Evolutionary conservation across 2,797 vertebrate genomes (phyloP), one percentile per base, ranked within the genome.

Genomic region (Serranus cabrilla): DNA sequence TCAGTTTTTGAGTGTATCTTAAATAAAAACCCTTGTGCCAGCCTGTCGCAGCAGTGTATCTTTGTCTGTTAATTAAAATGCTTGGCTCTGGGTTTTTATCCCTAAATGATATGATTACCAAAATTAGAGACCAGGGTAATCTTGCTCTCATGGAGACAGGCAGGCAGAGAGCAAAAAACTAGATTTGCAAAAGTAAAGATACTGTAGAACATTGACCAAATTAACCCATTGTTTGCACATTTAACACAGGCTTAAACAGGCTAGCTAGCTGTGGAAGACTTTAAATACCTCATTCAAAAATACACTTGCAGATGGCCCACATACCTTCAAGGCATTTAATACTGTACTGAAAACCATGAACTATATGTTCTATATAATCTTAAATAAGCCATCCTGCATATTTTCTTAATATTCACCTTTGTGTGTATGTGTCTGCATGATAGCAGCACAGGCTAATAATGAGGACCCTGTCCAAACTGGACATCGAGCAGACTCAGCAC

Each of bases 11-110:
- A 46, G 37, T 60, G 49, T 47, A 46, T 57, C n/a, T 57, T 40
- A n/a, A 55, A 20, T 40, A 37, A 74, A 70, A 75, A 57, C 0
- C 17, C 49, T 51, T 46, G 74, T 71, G 34, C 51, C 1, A 51
- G 71, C 60, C 74, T 61, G 84, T 82, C 51, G 74, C 37, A 78
- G 71, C 55, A 54, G 40, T 80, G 61, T 50, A 58, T 81, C 72
- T 78, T 69, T 84, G 64, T 83, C 63, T 69, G 71, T 81, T 84
- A 82, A 92, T 89, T 84, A 86, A 85, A 85, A 85, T 55, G 45
- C 47, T 63, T 71, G 56, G 39, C 82, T 74, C 39, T 31, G 55
- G 73, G 55, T 85, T 71, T 82, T 74, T 75, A 81, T 81, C 74
- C n/a, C 23, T 63, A 78, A 80, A 87, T 79, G 42, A 84, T 84